Evolutionary conservation across 2,888 invertebrate genomes (phyloP), one percentile per base, ranked within the genome.

Genomic region (Onthophagus sagittarius): DNA sequence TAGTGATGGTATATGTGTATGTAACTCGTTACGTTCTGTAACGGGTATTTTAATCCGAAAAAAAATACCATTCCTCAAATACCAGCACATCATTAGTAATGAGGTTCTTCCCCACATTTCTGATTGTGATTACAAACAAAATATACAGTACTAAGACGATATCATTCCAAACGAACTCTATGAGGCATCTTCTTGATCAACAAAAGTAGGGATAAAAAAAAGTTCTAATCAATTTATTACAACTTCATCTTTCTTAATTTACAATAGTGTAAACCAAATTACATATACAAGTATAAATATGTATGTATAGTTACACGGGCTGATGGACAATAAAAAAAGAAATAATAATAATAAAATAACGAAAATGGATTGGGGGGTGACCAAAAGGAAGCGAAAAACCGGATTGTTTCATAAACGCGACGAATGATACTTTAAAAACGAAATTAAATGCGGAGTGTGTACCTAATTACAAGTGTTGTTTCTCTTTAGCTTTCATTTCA

Each of bases 361-460:
- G 15, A 64, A n/a, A 67, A 67, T 67, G 31, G 9, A 23, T 23
- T 23, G 7, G 31, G 23, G 23, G 67, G 32, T 13, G 67, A 67
- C 67, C 23, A 13, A 67, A 67, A 2, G 23, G 31, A 67, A 67
- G 31, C 31, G 7, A 32, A 67, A 32, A 23, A 23, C 23, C 23
- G 23, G 67, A 67, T 15, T n/a, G 23, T 23, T 31, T 67, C 7
- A 53, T 53, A 53, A 53, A 53, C 39, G 39, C 39, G 39, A 23
- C 39, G 39, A 11, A 53, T 53, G 39, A 53, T 53, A 11, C 39
- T 9, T 53, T 11, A 53, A 53, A 53, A 53, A 23, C 64, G 64
- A 71, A 72, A 72, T 39, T 72, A 72, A 72, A 72, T 72, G 72
- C 72, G 64, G 23, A 64, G 64, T 64, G 67, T 72, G 39, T 72